Percentiles rank a stretch among this genome's conserved stretches.
Evolutionary conservation across 2,797 vertebrate species (phyloP).

Genomic region (Phalloptychus januarius): DNA sequence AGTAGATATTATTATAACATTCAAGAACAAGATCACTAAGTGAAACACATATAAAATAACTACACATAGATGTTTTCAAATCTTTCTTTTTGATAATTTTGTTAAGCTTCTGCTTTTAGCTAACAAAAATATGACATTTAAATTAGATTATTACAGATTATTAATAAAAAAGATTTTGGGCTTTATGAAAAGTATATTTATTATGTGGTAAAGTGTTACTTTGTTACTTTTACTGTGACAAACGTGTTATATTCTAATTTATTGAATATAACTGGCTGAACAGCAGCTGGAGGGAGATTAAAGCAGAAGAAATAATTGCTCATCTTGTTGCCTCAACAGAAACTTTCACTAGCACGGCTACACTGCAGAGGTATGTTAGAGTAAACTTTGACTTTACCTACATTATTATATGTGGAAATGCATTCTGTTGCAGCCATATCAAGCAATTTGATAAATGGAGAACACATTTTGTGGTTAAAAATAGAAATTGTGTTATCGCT

Average conservation of each 20-base stretch:
- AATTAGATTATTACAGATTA: not conserved
- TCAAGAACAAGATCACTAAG: not conserved
- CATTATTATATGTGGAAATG: slow-evolving; percentile 24
- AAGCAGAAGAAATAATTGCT: slow-evolving; percentile 67
- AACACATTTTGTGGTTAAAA: slow-evolving; percentile 22
- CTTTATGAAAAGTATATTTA: not conserved
- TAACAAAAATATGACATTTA: not conserved
- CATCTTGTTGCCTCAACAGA: slow-evolving; percentile 65
- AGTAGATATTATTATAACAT: not conserved
- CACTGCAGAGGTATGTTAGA: slow-evolving; percentile 14
- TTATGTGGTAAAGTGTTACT: not conserved
- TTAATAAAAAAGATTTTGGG: not conserved
- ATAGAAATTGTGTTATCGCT: slow-evolving; percentile 23
- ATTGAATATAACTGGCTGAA: slow-evolving; percentile 36
- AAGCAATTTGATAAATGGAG: not conserved
- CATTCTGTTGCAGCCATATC: slow-evolving; percentile 12
- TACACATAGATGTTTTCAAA: not conserved
- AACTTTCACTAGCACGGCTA: slow-evolving; percentile 63
- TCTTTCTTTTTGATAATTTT: not conserved
- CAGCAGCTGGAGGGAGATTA: slow-evolving; percentile 50
- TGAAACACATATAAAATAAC: not conserved
- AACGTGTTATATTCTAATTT: not conserved
- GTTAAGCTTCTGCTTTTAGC: not conserved
- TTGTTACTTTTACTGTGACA: not conserved
- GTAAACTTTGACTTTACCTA: slow-evolving; percentile 23